phyloP scores from a whole-genome alignment of 2,888 invertebrate genomes.

The Lasioglossum morio region DNA sequence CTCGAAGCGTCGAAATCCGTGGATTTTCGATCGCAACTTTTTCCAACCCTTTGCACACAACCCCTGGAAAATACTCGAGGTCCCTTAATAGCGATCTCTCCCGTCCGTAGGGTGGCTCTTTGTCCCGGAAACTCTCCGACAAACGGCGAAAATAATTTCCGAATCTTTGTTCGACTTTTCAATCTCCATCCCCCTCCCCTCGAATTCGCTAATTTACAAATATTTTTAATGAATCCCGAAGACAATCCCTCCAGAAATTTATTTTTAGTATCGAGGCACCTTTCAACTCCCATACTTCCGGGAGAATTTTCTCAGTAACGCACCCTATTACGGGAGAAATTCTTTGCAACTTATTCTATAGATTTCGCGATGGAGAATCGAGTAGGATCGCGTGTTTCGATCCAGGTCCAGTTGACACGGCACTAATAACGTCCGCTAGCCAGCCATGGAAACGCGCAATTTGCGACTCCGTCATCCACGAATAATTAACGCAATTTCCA shows the following conservation, averaged over 20 bases:
- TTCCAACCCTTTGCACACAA: neutral
- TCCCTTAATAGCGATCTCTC: neutral
- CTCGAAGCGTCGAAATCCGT: neutral
- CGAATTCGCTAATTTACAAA: too few species aligned
- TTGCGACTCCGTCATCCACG: conserved; percentile 64
- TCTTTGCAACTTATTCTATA: too few species aligned
- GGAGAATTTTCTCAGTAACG: too few species aligned
- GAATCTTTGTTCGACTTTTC: neutral
- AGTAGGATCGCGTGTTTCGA: too few species aligned
- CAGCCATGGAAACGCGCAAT: conserved; percentile 60
- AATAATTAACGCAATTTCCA: conserved; percentile 73
- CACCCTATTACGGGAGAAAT: too few species aligned
- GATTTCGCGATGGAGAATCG: too few species aligned
- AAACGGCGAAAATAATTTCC: neutral
- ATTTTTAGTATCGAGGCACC: too few species aligned
- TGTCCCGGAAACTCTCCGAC: neutral
- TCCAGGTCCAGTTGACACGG: neutral
- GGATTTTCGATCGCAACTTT: neutral
- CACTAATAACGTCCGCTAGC: neutral
- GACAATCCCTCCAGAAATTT: too few species aligned
- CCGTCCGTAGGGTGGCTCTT: neutral
- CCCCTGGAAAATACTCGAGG: neutral
- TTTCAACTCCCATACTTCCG: too few species aligned
- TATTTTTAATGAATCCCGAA: too few species aligned
- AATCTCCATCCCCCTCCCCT: too few species aligned